phyloP scores from a whole-genome alignment of 2,797 vertebrate species.

The Takifugu rubripes region DNA sequence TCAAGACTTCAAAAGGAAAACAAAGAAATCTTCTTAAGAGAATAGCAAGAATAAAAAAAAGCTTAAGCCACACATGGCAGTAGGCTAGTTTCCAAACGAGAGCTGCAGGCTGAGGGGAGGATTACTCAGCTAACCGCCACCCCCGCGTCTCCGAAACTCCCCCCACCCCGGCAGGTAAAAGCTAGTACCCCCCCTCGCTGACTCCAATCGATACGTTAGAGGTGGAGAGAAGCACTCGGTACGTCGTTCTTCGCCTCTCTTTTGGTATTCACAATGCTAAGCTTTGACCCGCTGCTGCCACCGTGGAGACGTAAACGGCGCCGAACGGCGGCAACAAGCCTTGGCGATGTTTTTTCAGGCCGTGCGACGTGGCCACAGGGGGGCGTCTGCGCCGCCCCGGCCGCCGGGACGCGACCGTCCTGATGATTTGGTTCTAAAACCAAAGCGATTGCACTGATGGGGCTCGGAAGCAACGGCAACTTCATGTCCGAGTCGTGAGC shows the following conservation, averaged over 20 bases:
- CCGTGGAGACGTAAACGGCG: conserved; percentile 25
- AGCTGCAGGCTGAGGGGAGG: conserved; percentile 60
- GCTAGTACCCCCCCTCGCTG: conserved; percentile 35
- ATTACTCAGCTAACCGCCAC: conserved; percentile 64
- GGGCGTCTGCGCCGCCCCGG: conserved; percentile 18
- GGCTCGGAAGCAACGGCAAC: conserved; percentile 39
- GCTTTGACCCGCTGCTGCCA: conserved; percentile 33
- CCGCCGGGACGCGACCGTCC: conserved; percentile 47
- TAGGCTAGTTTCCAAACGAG: conserved; percentile 67
- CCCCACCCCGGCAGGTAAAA: conserved; percentile 32
- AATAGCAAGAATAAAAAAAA: conserved; percentile 52
- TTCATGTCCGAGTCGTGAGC: conserved; percentile 42
- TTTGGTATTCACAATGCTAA: conserved; percentile 43
- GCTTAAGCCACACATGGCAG: conserved; percentile 75
- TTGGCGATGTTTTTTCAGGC: conserved; percentile 14
- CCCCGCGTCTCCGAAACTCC: conserved; percentile 33
- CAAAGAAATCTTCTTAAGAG: conserved; percentile 61
- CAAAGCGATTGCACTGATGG: conserved; percentile 63
- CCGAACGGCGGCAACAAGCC: conserved; percentile 22
- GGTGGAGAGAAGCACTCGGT: conserved; percentile 41
- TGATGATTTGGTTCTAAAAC: conserved; percentile 54
- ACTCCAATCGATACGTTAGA: conserved; percentile 51
- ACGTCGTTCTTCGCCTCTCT: conserved; percentile 36
- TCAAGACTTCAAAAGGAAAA: conserved; percentile 54
- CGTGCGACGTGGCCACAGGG: background rate